Evolutionary conservation across 1,140 invertebrate genomes (phyloP).

Genomic region (Zaprionus lachaisei): DNA sequence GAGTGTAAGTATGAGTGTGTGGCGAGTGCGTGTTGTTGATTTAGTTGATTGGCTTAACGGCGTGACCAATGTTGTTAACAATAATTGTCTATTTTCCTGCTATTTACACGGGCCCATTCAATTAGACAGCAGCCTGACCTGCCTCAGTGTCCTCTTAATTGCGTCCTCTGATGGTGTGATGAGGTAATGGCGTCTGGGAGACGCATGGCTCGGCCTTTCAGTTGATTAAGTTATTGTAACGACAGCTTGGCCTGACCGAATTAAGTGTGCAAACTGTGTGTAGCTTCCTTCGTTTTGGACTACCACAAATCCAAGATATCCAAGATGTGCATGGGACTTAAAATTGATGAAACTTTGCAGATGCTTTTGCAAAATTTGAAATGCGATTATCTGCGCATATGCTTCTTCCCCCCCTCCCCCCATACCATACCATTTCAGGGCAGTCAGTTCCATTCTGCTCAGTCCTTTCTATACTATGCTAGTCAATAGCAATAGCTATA

Average conservation of each 20-base stretch:
- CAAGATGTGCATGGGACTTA: not conserved
- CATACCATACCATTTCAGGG: too few relatives aligned
- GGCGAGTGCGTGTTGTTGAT: slow-evolving; percentile 73
- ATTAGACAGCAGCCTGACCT: slow-evolving; percentile 50
- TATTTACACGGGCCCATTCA: slow-evolving; percentile 55
- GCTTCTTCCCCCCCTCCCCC: not conserved
- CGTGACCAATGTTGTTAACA: slow-evolving; percentile 54
- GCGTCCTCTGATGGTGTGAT: slow-evolving; percentile 3
- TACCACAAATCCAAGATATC: slow-evolving; percentile 9
- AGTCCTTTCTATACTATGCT: not conserved
- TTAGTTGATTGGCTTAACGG: slow-evolving; percentile 75
- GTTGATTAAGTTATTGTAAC: slow-evolving; percentile 35
- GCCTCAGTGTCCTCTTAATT: slow-evolving; percentile 27
- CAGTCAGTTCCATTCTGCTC: not conserved
- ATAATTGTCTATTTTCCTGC: slow-evolving; percentile 65
- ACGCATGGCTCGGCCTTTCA: slow-evolving; percentile 2
- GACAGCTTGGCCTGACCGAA: slow-evolving; percentile 10
- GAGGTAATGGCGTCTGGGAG: slow-evolving; percentile 16
- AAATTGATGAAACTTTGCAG: slow-evolving; percentile 10
- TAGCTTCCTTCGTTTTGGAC: not conserved
- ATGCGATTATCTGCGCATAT: slow-evolving; percentile 21
- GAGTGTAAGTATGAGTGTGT: slow-evolving; percentile 42
- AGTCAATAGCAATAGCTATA: not conserved
- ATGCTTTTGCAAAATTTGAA: slow-evolving; percentile 8
- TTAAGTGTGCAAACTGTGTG: slow-evolving; percentile 1